A percentile compares a stretch with the other conserved stretches of the same genome.
Conservation (phyloP, 1,140 invertebrate species). For the Aethina tumida region DNA sequence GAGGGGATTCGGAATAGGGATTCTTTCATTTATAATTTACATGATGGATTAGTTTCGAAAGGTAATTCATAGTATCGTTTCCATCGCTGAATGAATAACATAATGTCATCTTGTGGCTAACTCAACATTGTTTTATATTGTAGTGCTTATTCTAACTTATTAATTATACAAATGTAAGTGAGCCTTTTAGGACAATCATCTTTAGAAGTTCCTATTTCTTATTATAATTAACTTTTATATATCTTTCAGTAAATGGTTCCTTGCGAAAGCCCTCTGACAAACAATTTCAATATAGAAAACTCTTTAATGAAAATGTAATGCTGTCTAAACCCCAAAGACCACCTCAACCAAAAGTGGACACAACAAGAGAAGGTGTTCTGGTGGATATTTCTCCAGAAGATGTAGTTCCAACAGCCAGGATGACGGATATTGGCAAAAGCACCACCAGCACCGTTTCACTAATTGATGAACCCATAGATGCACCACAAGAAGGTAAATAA, state of each 20-base stretch:
- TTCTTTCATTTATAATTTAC: too few relatives aligned
- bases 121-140: too few relatives aligned
- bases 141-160: too few relatives aligned
- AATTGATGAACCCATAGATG: slow-evolving; percentile 68
- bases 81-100: too few relatives aligned
- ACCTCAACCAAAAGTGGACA: slow-evolving; percentile 39
- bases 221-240: background rate
- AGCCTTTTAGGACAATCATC: too few relatives aligned
- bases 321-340: slow-evolving; percentile 39
- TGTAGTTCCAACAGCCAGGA: slow-evolving; percentile 19
- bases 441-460: slow-evolving; percentile 49
- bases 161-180: too few relatives aligned
- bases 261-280: slow-evolving; percentile 36
- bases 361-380: slow-evolving; percentile 43
- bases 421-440: too few relatives aligned
- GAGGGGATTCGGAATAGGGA: too few relatives aligned
- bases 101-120: too few relatives aligned
- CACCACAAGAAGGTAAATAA: slow-evolving; percentile 39
- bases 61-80: too few relatives aligned
- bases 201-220: too few relatives aligned
- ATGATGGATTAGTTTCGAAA: too few relatives aligned
- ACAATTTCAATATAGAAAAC: slow-evolving; percentile 68
- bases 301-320: slow-evolving; percentile 45
- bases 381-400: slow-evolving; percentile 51
- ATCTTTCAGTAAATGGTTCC: slow-evolving; percentile 19